These are phyloP conservation scores for Venusia cambrica DNA, from an alignment of 2,888 invertebrate genomes.

Conservation along the genomic window DNA sequence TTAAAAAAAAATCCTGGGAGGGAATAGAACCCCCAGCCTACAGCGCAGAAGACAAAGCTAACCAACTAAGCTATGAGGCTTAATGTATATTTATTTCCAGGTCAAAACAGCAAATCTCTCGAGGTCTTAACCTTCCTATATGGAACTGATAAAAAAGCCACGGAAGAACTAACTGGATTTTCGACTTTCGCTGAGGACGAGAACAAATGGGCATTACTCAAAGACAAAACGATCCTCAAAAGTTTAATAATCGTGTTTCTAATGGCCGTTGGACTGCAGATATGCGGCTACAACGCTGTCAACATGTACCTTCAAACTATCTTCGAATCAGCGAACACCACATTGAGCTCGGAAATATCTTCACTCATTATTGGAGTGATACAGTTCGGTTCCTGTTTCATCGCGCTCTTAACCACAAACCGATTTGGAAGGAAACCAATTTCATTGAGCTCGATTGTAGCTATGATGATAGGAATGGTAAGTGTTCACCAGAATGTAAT, in stretches of 20 bases:
- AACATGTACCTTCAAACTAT: slow-evolving; percentile 46
- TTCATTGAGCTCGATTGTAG: slow-evolving; percentile 32
- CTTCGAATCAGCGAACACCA: slow-evolving; percentile 41
- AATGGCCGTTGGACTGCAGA: slow-evolving; percentile 31
- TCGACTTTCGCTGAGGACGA: not conserved
- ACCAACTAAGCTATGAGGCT: too few relatives aligned
- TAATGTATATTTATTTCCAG: slow-evolving; percentile 18
- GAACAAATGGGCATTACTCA: slow-evolving; percentile 24
- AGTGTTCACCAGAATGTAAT: too few relatives aligned
- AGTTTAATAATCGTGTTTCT: slow-evolving; percentile 32
- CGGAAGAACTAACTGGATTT: slow-evolving; percentile 36
- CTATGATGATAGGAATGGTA: slow-evolving; percentile 45
- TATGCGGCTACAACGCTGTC: slow-evolving; percentile 41
- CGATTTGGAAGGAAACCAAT: slow-evolving; percentile 42
- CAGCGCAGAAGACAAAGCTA: too few relatives aligned
- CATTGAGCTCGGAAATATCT: slow-evolving; percentile 39
- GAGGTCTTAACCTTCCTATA: slow-evolving; percentile 33
- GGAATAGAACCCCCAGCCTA: too few relatives aligned
- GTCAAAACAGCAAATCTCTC: slow-evolving; percentile 19
- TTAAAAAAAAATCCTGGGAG: too few relatives aligned
- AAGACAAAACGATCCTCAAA: slow-evolving; percentile 36
- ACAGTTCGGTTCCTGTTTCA: slow-evolving; percentile 38
- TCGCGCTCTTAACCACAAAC: slow-evolving; percentile 35
- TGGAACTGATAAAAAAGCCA: slow-evolving; percentile 30
- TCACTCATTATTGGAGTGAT: slow-evolving; percentile 44